Percentiles rank a stretch among this genome's conserved stretches.
Evolutionary conservation across 1,140 invertebrate genomes (phyloP).

Genomic region (Bombus sylvicola): DNA sequence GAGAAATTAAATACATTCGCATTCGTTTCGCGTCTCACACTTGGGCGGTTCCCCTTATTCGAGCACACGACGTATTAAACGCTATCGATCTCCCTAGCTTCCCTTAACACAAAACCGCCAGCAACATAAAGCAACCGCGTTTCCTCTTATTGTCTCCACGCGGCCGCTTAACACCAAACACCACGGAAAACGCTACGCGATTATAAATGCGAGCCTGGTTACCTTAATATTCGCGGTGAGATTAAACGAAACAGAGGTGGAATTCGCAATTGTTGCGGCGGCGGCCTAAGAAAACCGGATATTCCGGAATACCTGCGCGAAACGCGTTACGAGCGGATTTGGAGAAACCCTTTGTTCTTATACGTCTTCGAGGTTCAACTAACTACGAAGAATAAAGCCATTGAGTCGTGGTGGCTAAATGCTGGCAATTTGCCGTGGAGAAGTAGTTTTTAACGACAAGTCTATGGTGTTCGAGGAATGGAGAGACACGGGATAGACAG

Average conservation of each 20-base stretch:
- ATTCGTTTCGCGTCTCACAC: not conserved
- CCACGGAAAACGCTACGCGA: not conserved
- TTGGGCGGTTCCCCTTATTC: not conserved
- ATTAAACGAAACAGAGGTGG: slow-evolving; percentile 1
- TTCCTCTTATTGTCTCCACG: not conserved
- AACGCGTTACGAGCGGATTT: not conserved
- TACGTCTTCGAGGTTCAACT: not conserved
- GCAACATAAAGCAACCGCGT: not conserved
- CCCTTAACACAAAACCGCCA: not conserved
- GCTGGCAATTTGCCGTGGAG: not conserved
- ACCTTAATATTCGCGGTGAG: slow-evolving; percentile 4
- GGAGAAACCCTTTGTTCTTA: not conserved
- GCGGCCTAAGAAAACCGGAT: not conserved
- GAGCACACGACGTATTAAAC: not conserved
- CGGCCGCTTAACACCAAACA: not conserved
- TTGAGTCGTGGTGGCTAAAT: not conserved
- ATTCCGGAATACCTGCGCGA: not conserved
- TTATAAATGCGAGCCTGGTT: not conserved
- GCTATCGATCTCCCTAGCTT: slow-evolving; percentile 2
- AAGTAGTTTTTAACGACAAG: not conserved
- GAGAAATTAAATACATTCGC: not conserved
- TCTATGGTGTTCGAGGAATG: not conserved
- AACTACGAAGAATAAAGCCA: too few relatives aligned
- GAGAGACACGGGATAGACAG: not conserved
- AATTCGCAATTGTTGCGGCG: not conserved